Evolutionary conservation across 2,797 vertebrate species (phyloP).

Genomic region (Myiothlypis coronata): DNA sequence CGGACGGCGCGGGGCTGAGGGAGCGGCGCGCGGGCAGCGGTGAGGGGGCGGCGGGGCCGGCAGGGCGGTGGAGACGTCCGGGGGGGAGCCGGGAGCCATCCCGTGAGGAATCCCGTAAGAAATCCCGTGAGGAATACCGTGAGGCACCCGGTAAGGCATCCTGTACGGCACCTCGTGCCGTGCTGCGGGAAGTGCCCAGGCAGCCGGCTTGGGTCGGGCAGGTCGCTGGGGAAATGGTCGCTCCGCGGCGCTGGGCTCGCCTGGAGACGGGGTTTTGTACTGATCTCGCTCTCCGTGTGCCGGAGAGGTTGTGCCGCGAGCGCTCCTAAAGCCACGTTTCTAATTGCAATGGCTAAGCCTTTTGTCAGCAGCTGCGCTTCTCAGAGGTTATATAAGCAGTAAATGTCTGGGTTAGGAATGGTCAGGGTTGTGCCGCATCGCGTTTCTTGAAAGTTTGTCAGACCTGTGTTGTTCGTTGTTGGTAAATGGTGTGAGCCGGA

Average conservation of each 20-base stretch:
- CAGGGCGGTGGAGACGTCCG: neutral
- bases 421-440: neutral
- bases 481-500: neutral
- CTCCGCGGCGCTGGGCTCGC: neutral
- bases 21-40: neutral
- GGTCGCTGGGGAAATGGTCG: neutral
- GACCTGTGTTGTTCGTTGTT: fast-evolving
- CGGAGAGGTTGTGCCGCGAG: neutral
- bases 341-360: neutral
- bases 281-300: neutral
- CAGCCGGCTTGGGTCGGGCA: neutral
- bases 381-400: neutral
- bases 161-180: neutral
- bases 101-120: neutral
- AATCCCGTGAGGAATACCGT: neutral
- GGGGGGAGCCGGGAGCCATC: neutral
- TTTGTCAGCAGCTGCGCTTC: neutral
- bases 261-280: neutral
- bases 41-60: neutral
- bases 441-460: neutral
- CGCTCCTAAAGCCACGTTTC: neutral
- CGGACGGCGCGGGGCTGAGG: neutral
- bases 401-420: neutral
- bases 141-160: fast-evolving
- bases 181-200: neutral